Evolutionary conservation across 1,140 invertebrate genomes (phyloP), one percentile per base, ranked within the genome.

Genomic region (Belonocnema kinseyi): DNA sequence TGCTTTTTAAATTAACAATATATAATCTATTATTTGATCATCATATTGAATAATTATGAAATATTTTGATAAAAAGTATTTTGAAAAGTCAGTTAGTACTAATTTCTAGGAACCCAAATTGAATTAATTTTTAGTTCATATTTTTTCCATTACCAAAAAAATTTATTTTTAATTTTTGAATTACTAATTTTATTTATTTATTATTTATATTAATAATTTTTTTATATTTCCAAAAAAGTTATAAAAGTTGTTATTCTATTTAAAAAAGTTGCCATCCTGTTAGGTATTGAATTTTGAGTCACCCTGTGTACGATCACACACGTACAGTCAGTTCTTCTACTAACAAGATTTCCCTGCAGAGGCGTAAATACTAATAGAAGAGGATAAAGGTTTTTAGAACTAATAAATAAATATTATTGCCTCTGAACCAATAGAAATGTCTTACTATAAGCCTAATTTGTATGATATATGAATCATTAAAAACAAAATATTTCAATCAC

Each of bases 301-400:
- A 66, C 61, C 61, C 61, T 40, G 26, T 66, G 26, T 21, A 66
- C 40, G 40, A 46, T 46, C 10, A 46, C 11, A 46, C 40, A 46
- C 61, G 33, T 66, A 66, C 26, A 40, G 33, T 66, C 61, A 66
- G 12, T 66, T 66, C 61, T 66, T 66, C 61, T n/a, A 46, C 61
- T 66, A 66, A 66, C 61, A 66, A 66, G 61, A 66, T 66, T 66
- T 66, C 61, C 10, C 16, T 66, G 26, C 26, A 66, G 61, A 66
- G 61, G 61, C 61, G 61, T 66, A 66, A 66, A 66, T 66, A 66
- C 61, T 66, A 66, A 66, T 66, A 66, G 40, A 66, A 66, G 40
- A 40, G 33, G 61, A 66, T 66, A 66, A 66, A 5, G 21, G n/a
- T 66, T 26, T 66, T 66, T n/a, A 66, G 40, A 46, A 40, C 26